Evolutionary conservation across 2,113 vertebrate genomes (phyloP), one percentile per base, ranked within the genome.

Genomic region (Lepidothrix coronata): DNA sequence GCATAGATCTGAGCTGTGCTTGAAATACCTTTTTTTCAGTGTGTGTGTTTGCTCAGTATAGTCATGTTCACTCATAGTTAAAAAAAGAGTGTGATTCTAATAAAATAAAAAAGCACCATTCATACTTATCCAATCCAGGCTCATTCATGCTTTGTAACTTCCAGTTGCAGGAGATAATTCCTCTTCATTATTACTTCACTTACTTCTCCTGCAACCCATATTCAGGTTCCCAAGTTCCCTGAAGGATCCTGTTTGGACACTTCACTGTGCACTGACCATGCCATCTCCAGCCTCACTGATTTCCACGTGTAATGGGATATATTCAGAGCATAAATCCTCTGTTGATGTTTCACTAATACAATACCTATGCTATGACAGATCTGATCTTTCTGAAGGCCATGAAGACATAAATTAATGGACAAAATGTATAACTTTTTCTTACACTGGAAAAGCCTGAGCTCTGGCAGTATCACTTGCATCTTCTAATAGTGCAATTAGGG

Each of bases 331-430:
- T 16, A 54, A 37, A n/a, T 82, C 23, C 27, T 72, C 33, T 55
- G 41, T 8, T 0, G 0, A 41, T 43, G 44, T 14, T 27, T 90
- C n/a, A 13, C 19, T 30, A 22, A n/a, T 22, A n/a, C 2, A 11
- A 7, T 18, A 23, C 12, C 10, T 58, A 5, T 44, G 44, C 27
- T 35, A 28, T 9, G 24, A 73, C 27, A 66, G 41, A 66, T 44
- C 8, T 7, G 1, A 25, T 74, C 27, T 86, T 72, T 51, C 48
- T 78, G 46, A 14, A 15, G 31, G 54, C 24, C 14, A 41, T 37
- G 23, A 76, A 44, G 11, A 14, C 21, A 24, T 46, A 8, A 39
- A 49, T 35, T 39, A 66, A 39, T n/a, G 48, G 27, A 37, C 8
- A 61, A 73, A 78, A 66, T 41, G 14, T 4, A 2, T 41, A 57